These are phyloP conservation scores for Melozone crissalis DNA, from an alignment of 2,113 vertebrate species.

Conservation along the genomic window DNA sequence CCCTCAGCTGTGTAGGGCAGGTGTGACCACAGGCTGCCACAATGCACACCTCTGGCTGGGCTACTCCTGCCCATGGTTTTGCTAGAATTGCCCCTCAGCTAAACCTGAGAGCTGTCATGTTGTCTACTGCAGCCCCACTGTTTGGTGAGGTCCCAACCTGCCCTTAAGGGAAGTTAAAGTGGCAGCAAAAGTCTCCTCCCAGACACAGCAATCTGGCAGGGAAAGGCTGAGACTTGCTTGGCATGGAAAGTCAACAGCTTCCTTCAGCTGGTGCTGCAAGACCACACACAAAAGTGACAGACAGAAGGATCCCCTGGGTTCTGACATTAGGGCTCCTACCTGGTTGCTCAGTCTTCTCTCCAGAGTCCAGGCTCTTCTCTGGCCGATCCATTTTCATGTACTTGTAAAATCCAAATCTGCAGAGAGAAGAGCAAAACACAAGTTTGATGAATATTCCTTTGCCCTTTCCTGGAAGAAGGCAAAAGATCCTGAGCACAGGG, in stretches of 20 bases:
- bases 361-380: constrained; percentile 39
- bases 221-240: neutral
- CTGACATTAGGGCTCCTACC: constrained; percentile 35
- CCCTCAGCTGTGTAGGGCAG: neutral
- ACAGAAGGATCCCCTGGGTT: neutral
- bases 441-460: neutral
- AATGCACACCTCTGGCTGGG: neutral
- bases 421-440: neutral
- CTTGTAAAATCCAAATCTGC: constrained; percentile 77
- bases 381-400: constrained; percentile 78
- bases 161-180: neutral
- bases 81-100: neutral
- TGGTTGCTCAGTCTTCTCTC: constrained; percentile 49
- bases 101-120: accelerated
- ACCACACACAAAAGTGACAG: neutral
- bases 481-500: neutral
- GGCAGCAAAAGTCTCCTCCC: neutral
- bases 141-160: neutral
- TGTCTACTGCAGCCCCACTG: neutral
- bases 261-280: neutral
- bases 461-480: neutral
- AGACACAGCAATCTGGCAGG: neutral
- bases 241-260: neutral
- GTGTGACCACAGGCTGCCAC: neutral
- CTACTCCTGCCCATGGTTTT: neutral